A percentile compares a stretch with the other conserved stretches of the same genome.
phyloP scores from a whole-genome alignment of 2,113 vertebrate species.

The Myxocyprinus asiaticus region DNA sequence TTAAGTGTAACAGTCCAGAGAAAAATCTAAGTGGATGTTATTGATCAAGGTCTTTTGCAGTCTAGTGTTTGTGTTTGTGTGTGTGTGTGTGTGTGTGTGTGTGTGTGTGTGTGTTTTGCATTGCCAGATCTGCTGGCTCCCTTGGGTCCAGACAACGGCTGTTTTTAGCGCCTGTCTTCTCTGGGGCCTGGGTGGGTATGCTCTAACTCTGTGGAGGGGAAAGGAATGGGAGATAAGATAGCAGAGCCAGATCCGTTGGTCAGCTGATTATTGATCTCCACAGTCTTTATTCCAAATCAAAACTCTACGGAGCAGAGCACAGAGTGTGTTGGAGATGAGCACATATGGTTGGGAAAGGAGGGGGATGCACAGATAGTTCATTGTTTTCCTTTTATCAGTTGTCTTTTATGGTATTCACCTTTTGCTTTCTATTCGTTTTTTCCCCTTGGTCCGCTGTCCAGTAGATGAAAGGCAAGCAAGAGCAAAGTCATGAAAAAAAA shows the following conservation, averaged over 20 bases:
- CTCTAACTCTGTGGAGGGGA: slow-evolving; percentile 27
- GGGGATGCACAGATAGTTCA: slow-evolving; percentile 11
- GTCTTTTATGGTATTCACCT: not conserved
- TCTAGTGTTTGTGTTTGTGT: slow-evolving; percentile 1
- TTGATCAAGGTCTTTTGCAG: slow-evolving; percentile 23
- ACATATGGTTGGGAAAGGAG: slow-evolving; percentile 16
- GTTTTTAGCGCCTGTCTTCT: slow-evolving; percentile 43
- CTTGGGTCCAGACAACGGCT: slow-evolving; percentile 39
- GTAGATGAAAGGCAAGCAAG: slow-evolving; percentile 38
- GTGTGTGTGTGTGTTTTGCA: slow-evolving; percentile 21
- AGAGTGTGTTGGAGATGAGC: slow-evolving; percentile 20
- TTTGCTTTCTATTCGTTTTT: not conserved
- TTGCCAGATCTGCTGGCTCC: slow-evolving; percentile 36
- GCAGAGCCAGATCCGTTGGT: slow-evolving; percentile 8
- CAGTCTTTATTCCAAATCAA: slow-evolving; percentile 16
- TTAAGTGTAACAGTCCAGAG: not conserved
- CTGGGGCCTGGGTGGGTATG: slow-evolving; percentile 48
- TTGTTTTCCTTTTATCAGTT: slow-evolving; percentile 39
- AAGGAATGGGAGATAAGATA: slow-evolving; percentile 34
- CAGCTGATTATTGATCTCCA: slow-evolving; percentile 42
- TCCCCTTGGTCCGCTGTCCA: slow-evolving; percentile 36
- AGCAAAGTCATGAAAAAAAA: slow-evolving; percentile 38
- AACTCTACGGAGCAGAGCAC: slow-evolving; percentile 17
- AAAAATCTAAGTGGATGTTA: slow-evolving; percentile 5
- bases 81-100: slow-evolving; percentile 1